Conservation (phyloP, 2,797 vertebrate species). For the Sebastes steindachneri region DNA sequence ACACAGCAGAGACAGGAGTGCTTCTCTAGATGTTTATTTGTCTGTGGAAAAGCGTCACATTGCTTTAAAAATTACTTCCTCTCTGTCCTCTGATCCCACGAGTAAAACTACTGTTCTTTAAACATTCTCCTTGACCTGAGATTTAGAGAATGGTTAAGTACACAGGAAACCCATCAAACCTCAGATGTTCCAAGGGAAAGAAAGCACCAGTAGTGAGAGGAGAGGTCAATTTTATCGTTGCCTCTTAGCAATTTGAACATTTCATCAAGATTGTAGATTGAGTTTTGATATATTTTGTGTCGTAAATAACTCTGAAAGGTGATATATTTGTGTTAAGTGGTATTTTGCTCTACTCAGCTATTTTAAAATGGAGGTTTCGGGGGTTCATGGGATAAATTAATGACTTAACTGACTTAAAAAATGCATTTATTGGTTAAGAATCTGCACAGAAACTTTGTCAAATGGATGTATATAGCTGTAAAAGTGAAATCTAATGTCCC, state of each 20-base stretch:
- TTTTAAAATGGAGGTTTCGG: background rate
- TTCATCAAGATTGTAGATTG: conserved; percentile 10
- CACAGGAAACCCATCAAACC: conserved; percentile 65
- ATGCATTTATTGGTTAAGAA: background rate
- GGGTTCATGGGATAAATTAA: background rate
- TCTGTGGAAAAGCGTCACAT: conserved; percentile 51
- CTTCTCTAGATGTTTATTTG: conserved; percentile 65
- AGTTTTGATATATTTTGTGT: background rate
- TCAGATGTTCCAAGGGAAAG: conserved; percentile 41
- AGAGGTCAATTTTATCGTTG: conserved; percentile 34
- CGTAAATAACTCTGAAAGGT: background rate
- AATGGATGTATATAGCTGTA: background rate
- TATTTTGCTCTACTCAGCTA: background rate
- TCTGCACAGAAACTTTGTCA: background rate
- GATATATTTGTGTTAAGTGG: background rate
- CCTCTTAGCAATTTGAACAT: background rate
- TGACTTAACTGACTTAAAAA: background rate
- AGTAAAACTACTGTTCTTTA: conserved; percentile 56
- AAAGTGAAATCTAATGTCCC: background rate
- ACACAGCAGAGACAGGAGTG: conserved; percentile 29
- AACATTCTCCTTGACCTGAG: conserved; percentile 58
- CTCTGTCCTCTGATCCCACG: conserved; percentile 43
- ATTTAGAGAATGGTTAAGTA: conserved; percentile 59
- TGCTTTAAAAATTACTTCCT: conserved; percentile 63
- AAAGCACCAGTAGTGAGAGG: conserved; percentile 11